Percentiles rank a stretch among this genome's conserved stretches.
phyloP scores from a whole-genome alignment of 2,797 vertebrate species.

The Cynopterus sphinx region DNA sequence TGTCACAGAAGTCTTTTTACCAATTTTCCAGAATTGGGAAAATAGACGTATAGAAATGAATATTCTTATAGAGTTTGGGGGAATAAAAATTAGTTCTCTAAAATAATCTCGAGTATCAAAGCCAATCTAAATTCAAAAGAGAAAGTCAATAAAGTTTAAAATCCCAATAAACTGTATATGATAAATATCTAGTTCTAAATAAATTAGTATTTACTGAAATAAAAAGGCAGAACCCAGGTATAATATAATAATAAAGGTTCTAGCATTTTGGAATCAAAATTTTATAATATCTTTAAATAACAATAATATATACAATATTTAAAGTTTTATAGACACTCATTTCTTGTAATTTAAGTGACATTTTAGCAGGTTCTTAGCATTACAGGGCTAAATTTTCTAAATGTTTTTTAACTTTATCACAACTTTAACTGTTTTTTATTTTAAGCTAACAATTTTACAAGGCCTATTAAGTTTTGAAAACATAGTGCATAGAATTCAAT shows the following conservation, averaged over 20 bases:
- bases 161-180: background rate
- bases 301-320: background rate
- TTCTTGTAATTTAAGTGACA: background rate
- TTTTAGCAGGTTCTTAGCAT: background rate
- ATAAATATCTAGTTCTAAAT: background rate
- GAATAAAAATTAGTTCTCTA: conserved; percentile 39
- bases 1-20: conserved; percentile 85
- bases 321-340: background rate
- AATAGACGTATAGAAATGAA: background rate
- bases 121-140: background rate
- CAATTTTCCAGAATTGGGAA: conserved; percentile 74
- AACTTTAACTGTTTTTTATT: background rate
- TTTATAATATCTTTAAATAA: background rate
- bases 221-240: background rate
- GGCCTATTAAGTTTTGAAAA: background rate
- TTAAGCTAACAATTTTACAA: conserved; percentile 1
- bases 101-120: conserved; percentile 43
- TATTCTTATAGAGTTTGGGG: conserved; percentile 41
- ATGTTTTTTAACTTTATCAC: background rate
- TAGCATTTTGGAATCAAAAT: background rate
- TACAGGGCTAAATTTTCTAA: background rate
- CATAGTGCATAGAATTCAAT: background rate
- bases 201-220: background rate
- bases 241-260: background rate
- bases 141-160: conserved; percentile 38